Percentiles rank a stretch among this genome's conserved stretches.
These are phyloP conservation scores for Alosa alosa DNA, from an alignment of 2,113 vertebrate species.

Conservation along the genomic window DNA sequence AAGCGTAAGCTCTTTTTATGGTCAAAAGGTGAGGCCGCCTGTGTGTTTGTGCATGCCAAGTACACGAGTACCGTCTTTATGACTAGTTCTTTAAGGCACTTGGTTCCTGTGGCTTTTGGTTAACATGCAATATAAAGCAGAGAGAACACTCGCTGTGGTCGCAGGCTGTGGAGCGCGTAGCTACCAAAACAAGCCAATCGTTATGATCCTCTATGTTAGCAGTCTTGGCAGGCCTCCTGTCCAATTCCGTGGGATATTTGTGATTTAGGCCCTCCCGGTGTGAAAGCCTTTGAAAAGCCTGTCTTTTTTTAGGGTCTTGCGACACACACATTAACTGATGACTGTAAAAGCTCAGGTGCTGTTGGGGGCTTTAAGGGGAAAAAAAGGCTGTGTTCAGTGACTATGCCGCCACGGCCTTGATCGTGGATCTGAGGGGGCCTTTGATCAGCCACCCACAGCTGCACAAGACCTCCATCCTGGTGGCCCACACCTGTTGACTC, in stretches of 20 bases:
- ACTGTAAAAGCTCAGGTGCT: constrained; percentile 39
- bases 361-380: background rate
- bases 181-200: constrained; percentile 49
- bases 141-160: constrained; percentile 42
- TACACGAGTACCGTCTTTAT: constrained; percentile 56
- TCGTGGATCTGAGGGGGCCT: constrained; percentile 28
- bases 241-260: constrained; percentile 48
- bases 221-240: constrained; percentile 54
- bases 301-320: background rate
- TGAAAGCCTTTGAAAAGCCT: constrained; percentile 47
- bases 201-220: constrained; percentile 59
- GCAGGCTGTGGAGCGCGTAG: constrained; percentile 4
- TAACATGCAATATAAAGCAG: constrained; percentile 50
- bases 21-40: constrained; percentile 19
- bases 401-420: constrained; percentile 23
- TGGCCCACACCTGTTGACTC: constrained; percentile 31
- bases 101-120: constrained; percentile 52
- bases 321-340: constrained; percentile 48
- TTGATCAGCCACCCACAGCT: constrained; percentile 24
- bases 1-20: constrained; percentile 38
- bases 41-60: constrained; percentile 53
- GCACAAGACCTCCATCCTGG: constrained; percentile 4
- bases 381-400: constrained; percentile 13
- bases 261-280: constrained; percentile 42
- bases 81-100: constrained; percentile 50